phyloP scores from a whole-genome alignment of 2,113 vertebrate species.

The Spermophilus dauricus region DNA sequence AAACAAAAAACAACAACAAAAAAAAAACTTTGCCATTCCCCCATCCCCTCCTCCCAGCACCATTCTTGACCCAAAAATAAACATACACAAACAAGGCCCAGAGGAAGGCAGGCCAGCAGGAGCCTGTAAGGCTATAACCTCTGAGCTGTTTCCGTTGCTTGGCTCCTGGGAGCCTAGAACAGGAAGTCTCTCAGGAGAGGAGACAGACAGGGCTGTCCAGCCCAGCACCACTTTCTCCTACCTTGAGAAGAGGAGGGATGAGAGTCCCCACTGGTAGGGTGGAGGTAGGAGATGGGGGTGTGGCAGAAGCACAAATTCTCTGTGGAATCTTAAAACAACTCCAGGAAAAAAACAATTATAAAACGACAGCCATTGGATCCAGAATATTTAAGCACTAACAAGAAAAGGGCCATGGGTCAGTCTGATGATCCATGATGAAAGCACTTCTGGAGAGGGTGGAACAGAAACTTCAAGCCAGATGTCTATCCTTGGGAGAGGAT shows the following conservation, averaged over 20 bases:
- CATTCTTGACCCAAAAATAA: slow-evolving; percentile 18
- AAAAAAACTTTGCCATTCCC: neutral
- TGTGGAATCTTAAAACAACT: slow-evolving; percentile 4
- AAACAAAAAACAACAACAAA: no score
- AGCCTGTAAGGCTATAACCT: neutral
- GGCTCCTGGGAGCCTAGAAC: neutral
- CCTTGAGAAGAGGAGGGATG: neutral
- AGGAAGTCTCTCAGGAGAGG: slow-evolving; percentile 33
- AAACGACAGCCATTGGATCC: neutral
- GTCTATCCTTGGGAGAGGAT: neutral
- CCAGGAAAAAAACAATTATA: neutral
- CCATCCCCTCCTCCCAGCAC: neutral
- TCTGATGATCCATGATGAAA: neutral
- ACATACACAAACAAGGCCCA: neutral
- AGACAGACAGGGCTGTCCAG: neutral
- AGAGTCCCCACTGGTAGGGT: neutral
- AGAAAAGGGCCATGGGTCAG: neutral
- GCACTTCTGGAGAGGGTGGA: neutral
- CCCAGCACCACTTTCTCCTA: slow-evolving; percentile 3
- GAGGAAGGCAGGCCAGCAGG: neutral
- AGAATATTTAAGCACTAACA: neutral
- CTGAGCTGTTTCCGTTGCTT: neutral
- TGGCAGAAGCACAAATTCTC: neutral
- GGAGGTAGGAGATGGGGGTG: neutral
- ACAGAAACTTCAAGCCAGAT: neutral